Evolutionary conservation across 2,797 vertebrate genomes (phyloP).

Genomic region (Rhynchotus rufescens): DNA sequence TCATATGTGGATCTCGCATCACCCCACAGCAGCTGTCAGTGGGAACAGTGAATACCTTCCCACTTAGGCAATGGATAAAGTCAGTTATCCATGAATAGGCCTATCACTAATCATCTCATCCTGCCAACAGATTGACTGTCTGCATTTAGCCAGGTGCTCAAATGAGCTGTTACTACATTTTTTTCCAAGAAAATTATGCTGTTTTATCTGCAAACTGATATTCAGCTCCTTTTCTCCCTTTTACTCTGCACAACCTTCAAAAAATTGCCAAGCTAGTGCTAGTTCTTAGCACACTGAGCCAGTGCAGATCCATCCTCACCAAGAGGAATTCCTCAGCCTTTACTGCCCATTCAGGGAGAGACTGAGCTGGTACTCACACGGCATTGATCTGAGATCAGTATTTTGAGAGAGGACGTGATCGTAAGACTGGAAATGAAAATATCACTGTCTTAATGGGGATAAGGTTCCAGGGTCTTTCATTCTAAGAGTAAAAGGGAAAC

Average conservation of each 20-base stretch:
- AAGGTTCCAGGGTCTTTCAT: not conserved
- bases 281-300: not conserved
- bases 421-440: not conserved
- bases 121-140: not conserved
- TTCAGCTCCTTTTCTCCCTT: accelerated
- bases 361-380: not conserved
- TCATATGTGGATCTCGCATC: not conserved
- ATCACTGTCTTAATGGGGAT: accelerated
- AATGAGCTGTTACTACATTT: not conserved
- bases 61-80: not conserved
- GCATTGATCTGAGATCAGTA: not conserved
- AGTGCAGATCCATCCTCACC: not conserved
- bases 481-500: not conserved
- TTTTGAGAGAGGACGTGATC: not conserved
- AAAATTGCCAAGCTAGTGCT: not conserved
- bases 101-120: not conserved
- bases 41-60: not conserved
- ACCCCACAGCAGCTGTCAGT: not conserved
- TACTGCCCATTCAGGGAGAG: not conserved
- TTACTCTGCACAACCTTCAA: not conserved
- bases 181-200: not conserved
- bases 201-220: not conserved
- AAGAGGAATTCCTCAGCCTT: not conserved
- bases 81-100: not conserved
- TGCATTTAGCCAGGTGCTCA: not conserved